Conservation (phyloP, 2,113 vertebrate species). For the Mirounga angustirostris region DNA sequence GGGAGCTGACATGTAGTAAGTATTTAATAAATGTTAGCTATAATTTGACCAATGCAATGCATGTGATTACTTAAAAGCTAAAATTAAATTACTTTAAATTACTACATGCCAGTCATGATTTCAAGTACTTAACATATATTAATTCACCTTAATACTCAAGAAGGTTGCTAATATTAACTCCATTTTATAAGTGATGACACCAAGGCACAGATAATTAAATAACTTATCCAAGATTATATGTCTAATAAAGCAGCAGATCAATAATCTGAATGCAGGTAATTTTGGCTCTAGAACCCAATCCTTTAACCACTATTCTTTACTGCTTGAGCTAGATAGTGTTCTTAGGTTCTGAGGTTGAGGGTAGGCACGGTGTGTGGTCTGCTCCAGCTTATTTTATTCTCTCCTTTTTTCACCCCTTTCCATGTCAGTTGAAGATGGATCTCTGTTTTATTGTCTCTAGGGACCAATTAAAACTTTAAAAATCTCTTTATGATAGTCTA, state of each 20-base stretch:
- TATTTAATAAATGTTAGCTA: slow-evolving; percentile 12
- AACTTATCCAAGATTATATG: background rate
- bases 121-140: background rate
- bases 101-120: background rate
- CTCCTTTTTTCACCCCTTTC: background rate
- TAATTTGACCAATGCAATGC: background rate
- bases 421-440: background rate
- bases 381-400: background rate
- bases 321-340: background rate
- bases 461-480: background rate
- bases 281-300: background rate
- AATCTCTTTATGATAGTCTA: background rate
- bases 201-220: background rate
- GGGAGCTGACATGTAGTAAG: background rate
- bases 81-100: background rate
- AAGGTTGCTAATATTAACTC: background rate
- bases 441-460: background rate
- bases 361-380: background rate
- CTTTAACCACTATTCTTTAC: background rate
- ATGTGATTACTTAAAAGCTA: slow-evolving; percentile 23
- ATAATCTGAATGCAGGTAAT: background rate
- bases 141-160: background rate
- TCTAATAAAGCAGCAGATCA: background rate
- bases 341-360: background rate
- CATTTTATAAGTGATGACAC: background rate